Conservation (phyloP, 2,797 vertebrate genomes). For the Parotocinclus haroldoi region DNA sequence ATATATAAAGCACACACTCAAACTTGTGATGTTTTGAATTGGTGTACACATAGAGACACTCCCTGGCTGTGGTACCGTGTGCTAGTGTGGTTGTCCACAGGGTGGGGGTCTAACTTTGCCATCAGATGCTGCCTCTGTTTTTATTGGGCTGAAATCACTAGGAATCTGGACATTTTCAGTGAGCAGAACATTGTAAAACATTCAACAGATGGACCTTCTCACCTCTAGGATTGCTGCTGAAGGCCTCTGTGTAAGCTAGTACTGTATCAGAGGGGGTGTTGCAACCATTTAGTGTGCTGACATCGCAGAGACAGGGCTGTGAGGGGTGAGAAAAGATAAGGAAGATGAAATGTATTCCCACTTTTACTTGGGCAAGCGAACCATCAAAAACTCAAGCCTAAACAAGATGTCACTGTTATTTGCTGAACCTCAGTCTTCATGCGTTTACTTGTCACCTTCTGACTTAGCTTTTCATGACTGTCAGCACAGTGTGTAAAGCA, state of each 20-base stretch:
- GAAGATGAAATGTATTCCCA: slow-evolving; percentile 30
- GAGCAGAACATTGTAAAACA: slow-evolving; percentile 39
- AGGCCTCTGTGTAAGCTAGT: neutral
- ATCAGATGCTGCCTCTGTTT: slow-evolving; percentile 31
- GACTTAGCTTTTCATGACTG: slow-evolving; percentile 29
- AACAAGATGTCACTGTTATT: too few species aligned
- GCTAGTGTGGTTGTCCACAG: slow-evolving; percentile 25
- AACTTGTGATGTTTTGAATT: too few species aligned
- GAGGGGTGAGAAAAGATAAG: slow-evolving; percentile 23
- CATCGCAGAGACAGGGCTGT: slow-evolving; percentile 19
- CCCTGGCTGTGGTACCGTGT: slow-evolving; percentile 1
- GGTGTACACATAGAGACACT: neutral
- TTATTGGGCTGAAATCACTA: slow-evolving; percentile 41
- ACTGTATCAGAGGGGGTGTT: slow-evolving; percentile 20
- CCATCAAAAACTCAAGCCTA: slow-evolving; percentile 32
- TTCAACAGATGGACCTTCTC: slow-evolving; percentile 34
- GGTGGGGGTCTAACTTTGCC: slow-evolving; percentile 38
- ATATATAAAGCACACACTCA: neutral
- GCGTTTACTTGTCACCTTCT: too few species aligned
- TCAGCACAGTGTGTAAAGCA: slow-evolving; percentile 60
- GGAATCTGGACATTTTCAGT: slow-evolving; percentile 40
- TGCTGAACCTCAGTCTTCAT: too few species aligned
- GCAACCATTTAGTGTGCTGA: slow-evolving; percentile 29
- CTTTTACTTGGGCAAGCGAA: slow-evolving; percentile 15
- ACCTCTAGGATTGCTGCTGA: slow-evolving; percentile 18